A percentile compares a stretch with the other conserved stretches of the same genome.
These are phyloP conservation scores for Lasioglossum figueresi DNA, from an alignment of 2,888 invertebrate species.

Conservation along the genomic window DNA sequence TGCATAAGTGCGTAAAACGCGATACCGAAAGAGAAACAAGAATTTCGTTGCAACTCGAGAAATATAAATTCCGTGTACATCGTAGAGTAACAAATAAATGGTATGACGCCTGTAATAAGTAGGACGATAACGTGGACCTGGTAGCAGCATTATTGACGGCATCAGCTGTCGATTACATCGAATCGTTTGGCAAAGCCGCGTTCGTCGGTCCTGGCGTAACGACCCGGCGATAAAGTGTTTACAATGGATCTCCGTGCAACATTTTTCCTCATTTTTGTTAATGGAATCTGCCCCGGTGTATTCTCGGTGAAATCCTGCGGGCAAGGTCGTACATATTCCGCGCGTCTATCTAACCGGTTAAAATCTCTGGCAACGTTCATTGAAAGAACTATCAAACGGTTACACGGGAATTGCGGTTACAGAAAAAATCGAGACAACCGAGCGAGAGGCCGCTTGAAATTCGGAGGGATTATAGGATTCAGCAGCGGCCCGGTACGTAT, in stretches of 20 bases:
- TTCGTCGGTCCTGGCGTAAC: not conserved
- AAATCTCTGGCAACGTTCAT: constrained; percentile 7
- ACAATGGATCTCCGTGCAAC: not conserved
- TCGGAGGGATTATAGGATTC: constrained; percentile 56
- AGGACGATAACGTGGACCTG: not conserved
- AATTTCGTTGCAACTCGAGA: not conserved
- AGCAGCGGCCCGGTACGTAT: constrained; percentile 44
- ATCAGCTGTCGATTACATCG: not conserved
- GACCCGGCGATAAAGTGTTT: not conserved
- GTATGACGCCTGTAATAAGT: not conserved
- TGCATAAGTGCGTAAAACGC: no score
- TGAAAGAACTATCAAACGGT: constrained; percentile 39
- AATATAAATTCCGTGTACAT: not conserved
- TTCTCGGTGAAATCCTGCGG: not conserved
- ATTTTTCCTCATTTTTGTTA: not conserved
- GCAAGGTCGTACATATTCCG: not conserved
- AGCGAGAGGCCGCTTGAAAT: constrained; percentile 27
- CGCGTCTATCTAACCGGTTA: constrained; percentile 4
- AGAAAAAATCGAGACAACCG: constrained; percentile 37
- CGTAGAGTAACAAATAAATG: not conserved
- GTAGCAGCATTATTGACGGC: not conserved
- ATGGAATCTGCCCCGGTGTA: not conserved
- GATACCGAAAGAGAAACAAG: not conserved
- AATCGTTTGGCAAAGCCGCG: not conserved
- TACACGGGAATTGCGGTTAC: constrained; percentile 12